Percentiles rank a stretch among this genome's conserved stretches.
These are phyloP conservation scores for Paratilapia polleni DNA, from an alignment of 2,113 vertebrate species.

Conservation along the genomic window DNA sequence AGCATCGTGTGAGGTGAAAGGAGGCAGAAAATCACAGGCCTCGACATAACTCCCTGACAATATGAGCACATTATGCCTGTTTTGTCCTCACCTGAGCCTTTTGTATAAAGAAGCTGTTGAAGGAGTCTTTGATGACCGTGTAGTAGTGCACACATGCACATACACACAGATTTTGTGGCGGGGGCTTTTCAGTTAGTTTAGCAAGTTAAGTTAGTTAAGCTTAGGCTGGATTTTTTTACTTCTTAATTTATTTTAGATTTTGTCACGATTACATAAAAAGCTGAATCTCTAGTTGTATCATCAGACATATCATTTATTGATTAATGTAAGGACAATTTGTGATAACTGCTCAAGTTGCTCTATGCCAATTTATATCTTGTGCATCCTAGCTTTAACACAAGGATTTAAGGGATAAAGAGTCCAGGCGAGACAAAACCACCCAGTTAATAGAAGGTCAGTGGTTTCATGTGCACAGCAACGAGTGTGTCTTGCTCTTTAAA, in stretches of 20 bases:
- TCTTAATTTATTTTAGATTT: not conserved
- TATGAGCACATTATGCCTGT: conserved; percentile 2
- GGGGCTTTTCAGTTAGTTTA: not conserved
- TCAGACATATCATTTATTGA: no score
- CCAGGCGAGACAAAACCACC: not conserved
- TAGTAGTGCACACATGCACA: not conserved
- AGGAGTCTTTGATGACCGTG: conserved; percentile 36
- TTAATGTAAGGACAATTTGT: no score
- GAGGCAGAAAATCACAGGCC: conserved; percentile 35
- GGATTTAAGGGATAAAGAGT: not conserved
- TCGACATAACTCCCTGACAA: not conserved
- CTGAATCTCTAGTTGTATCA: not conserved
- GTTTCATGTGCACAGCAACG: not conserved
- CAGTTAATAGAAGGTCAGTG: not conserved
- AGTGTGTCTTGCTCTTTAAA: not conserved
- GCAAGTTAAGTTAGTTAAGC: not conserved
- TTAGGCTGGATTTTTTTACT: not conserved
- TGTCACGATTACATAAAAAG: not conserved
- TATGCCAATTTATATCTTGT: not conserved
- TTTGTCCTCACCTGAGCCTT: conserved; percentile 46
- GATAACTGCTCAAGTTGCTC: no score
- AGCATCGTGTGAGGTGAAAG: conserved; percentile 27
- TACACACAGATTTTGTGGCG: not conserved
- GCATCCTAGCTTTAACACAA: not conserved
- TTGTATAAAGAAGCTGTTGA: conserved; percentile 37